A percentile compares a stretch with the other conserved stretches of the same genome.
Evolutionary conservation across 2,797 vertebrate genomes (phyloP).

Genomic region (Ctenosaura bakeri): DNA sequence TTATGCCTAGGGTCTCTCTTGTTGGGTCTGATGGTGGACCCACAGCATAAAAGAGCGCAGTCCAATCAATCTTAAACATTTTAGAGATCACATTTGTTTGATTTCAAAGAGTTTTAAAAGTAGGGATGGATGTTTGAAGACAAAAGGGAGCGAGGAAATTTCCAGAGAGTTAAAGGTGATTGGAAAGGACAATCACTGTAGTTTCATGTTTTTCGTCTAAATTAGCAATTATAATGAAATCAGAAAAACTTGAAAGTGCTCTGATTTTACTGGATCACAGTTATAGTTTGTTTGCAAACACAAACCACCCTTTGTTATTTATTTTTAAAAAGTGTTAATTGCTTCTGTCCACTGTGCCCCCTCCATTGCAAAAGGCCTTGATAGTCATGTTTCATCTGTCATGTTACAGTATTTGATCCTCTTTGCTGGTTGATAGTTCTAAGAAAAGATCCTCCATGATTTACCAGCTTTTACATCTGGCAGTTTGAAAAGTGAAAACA

Average conservation of each 20-base stretch:
- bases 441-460: neutral
- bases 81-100: neutral
- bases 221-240: neutral
- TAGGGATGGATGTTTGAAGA: neutral
- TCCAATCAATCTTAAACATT: neutral
- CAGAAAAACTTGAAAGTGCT: neutral
- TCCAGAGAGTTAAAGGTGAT: neutral
- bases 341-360: too few relatives aligned
- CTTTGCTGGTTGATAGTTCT: neutral
- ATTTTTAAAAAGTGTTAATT: too few relatives aligned
- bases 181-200: neutral
- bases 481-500: neutral
- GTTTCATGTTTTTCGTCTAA: neutral
- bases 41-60: neutral
- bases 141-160: neutral
- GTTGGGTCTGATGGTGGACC: neutral
- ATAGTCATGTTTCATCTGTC: neutral
- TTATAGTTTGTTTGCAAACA: too few relatives aligned
- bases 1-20: accelerated
- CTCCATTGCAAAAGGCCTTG: neutral
- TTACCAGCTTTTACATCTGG: neutral
- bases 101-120: neutral
- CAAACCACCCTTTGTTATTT: too few relatives aligned
- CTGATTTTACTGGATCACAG: neutral
- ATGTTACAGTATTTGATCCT: neutral